Evolutionary conservation across 2,797 vertebrate genomes (phyloP).

Genomic region (Galago senegalensis): DNA sequence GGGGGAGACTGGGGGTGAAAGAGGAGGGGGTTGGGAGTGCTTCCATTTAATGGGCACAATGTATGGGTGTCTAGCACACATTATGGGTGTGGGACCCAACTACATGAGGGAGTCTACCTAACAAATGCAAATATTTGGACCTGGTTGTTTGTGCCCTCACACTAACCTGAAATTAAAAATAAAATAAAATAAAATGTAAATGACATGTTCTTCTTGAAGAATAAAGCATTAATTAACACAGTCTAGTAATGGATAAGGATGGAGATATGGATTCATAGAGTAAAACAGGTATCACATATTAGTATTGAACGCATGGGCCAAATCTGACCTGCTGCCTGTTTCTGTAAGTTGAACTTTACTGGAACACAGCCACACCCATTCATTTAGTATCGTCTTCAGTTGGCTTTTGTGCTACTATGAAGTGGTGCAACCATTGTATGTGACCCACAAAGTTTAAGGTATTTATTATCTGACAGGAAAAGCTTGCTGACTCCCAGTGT

Average conservation of each 20-base stretch:
- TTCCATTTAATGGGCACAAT: too few relatives aligned
- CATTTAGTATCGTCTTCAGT: not conserved
- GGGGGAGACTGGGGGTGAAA: too few relatives aligned
- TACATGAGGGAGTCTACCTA: too few relatives aligned
- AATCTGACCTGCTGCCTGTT: not conserved
- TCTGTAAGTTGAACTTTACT: not conserved
- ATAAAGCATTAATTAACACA: not conserved
- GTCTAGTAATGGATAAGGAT: not conserved
- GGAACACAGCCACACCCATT: not conserved
- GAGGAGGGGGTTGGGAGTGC: too few relatives aligned
- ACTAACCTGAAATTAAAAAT: too few relatives aligned
- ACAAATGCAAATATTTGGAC: too few relatives aligned
- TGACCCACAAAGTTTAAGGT: not conserved
- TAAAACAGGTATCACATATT: not conserved
- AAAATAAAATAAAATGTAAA: not conserved
- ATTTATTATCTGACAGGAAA: not conserved
- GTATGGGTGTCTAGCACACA: too few relatives aligned
- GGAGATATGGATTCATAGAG: not conserved
- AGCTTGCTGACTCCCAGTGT: not conserved
- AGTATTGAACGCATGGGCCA: not conserved
- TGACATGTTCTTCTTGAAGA: not conserved
- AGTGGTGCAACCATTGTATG: not conserved
- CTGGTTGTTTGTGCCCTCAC: too few relatives aligned
- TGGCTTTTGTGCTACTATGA: not conserved
- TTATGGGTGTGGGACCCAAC: too few relatives aligned